Evolutionary conservation across 64 coral and sea anemone species (phyloP), one percentile per base, ranked within the genome.

Genomic region (Acropora yongei): DNA sequence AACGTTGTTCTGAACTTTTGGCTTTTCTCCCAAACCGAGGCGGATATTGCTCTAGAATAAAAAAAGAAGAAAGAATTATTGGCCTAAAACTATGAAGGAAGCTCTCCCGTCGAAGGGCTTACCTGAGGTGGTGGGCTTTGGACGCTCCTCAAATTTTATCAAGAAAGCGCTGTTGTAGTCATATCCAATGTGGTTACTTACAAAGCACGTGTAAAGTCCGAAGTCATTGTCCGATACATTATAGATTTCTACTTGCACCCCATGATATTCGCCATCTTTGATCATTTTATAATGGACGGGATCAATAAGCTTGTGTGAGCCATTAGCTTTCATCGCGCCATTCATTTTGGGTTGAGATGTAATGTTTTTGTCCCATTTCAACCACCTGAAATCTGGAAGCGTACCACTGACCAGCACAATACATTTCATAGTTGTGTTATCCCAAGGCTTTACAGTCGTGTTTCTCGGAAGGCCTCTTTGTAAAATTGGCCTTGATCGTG

Each of bases 201-300:
- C 93, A 72, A 69, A 86, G 61, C 96, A 98, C 0, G 96, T 95
- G 72, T 98, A 98, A 5, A 98, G 75, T 47, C 96, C 96, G 42
- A 93, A 95, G 92, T 98, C 96, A 0, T 98, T 65, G 71, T 98
- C 88, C 16, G 96, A 93, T 30, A 98, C 93, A 78, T 98, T 95
- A 57, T 46, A 78, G 68, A 92, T 68, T 69, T 8, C 48, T 75
- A 86, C 49, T 61, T 98, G 73, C 6, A 88, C 82, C 43, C 96
- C 96, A 20, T 95, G 89, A 20, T 69, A 44, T 2, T 78, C 58
- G 41, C 84, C 83, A 14, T 49, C 82, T 39, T 72, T 79, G 11
- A 98, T 85, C 1, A 92, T 82, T 11, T 57, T 12, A 78, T 98
- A 98, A 82, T 95, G 78, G 7, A 8, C 57, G 12, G 96, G 93